A percentile compares a stretch with the other conserved stretches of the same genome.
These are phyloP conservation scores for Rhyacichthys aspro DNA, from an alignment of 2,797 vertebrate species.

Conservation along the genomic window DNA sequence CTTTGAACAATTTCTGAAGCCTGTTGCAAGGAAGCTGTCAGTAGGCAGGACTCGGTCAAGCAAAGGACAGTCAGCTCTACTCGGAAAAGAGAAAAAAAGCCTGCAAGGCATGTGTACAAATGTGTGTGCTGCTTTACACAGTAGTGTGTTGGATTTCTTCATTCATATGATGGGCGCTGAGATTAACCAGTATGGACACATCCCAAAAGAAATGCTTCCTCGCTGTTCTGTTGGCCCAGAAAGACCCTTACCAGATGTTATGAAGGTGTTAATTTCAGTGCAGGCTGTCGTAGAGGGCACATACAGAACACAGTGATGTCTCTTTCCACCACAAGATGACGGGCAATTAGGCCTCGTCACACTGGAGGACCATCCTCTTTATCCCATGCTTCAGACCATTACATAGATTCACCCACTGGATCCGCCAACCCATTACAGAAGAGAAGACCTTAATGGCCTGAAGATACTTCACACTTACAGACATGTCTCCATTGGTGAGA, in stretches of 20 bases:
- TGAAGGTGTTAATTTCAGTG: constrained; percentile 80
- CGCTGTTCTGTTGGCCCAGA: constrained; percentile 60
- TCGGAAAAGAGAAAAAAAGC: constrained; percentile 47
- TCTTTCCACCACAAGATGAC: constrained; percentile 73
- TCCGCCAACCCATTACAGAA: constrained; percentile 63
- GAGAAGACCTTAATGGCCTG: constrained; percentile 65
- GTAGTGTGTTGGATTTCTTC: constrained; percentile 10
- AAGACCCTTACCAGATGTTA: constrained; percentile 79
- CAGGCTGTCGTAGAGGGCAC: constrained; percentile 71
- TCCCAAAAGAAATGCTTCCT: constrained; percentile 59
- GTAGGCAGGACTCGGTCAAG: constrained; percentile 61
- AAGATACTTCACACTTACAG: constrained; percentile 61
- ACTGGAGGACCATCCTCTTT: constrained; percentile 73
- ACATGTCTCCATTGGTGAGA: constrained; percentile 28
- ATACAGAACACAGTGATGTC: constrained; percentile 75
- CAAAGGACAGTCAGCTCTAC: constrained; percentile 55
- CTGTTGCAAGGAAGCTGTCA: constrained; percentile 48
- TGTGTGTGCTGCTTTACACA: constrained; percentile 26
- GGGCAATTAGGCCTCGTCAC: constrained; percentile 81
- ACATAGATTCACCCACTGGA: constrained; percentile 71
- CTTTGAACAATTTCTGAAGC: constrained; percentile 43
- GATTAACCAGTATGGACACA: constrained; percentile 51
- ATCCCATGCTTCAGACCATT: constrained; percentile 69
- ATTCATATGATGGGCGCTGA: constrained; percentile 31
- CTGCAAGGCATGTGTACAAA: constrained; percentile 18